phyloP scores from a whole-genome alignment of 2,113 vertebrate species.

The Podiceps cristatus region DNA sequence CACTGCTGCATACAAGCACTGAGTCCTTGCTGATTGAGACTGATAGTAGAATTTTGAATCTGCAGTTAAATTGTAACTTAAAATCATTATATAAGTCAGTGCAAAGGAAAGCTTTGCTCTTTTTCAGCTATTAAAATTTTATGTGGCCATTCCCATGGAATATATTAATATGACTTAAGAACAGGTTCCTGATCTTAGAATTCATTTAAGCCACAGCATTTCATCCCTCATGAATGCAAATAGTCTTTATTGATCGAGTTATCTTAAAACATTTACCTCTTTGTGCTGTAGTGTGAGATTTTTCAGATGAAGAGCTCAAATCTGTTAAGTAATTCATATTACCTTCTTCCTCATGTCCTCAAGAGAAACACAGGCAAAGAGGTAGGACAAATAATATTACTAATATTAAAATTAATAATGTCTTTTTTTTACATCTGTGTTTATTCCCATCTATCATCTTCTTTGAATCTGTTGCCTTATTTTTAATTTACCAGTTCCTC shows the following conservation, averaged over 20 bases:
- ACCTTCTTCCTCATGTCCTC: background rate
- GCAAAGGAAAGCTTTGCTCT: background rate
- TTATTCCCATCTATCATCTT: background rate
- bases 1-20: background rate
- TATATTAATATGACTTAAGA: background rate
- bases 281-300: background rate
- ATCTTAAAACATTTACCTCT: background rate
- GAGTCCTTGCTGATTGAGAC: background rate
- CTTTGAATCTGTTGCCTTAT: background rate
- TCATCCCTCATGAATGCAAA: background rate
- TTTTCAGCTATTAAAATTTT: slow-evolving; percentile 21
- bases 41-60: background rate
- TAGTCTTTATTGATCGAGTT: background rate
- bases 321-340: background rate
- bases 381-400: background rate
- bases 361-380: background rate
- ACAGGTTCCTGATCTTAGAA: background rate
- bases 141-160: background rate
- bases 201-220: background rate
- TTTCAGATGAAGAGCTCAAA: background rate
- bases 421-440: background rate
- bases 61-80: background rate
- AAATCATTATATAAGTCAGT: background rate
- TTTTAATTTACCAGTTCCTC: background rate
- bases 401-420: background rate